These are phyloP conservation scores for Homarus gammarus DNA, from an alignment of 2,888 invertebrate species.

Conservation along the genomic window DNA sequence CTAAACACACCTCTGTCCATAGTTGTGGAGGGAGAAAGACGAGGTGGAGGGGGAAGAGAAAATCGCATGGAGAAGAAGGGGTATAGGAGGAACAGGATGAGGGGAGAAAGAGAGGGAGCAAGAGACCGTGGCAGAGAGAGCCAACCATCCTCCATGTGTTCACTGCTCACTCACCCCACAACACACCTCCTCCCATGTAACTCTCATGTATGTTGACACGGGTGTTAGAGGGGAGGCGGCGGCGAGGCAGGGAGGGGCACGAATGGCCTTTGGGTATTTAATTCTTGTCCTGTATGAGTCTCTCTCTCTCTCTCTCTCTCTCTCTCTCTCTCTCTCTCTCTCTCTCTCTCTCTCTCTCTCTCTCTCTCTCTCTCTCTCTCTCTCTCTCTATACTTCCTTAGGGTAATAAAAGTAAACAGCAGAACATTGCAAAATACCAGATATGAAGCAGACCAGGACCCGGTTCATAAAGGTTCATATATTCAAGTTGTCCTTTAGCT, in stretches of 20 bases:
- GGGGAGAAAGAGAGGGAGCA: background rate
- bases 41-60: too few species aligned
- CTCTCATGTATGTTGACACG: slow-evolving; percentile 28
- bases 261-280: background rate
- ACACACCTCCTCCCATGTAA: slow-evolving; percentile 19
- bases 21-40: too few species aligned
- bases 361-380: background rate
- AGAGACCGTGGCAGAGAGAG: background rate
- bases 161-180: background rate
- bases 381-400: background rate
- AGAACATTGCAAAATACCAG: too few species aligned
- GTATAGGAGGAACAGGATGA: background rate
- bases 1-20: too few species aligned
- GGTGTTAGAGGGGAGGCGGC: slow-evolving; percentile 28
- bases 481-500: too few species aligned
- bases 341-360: background rate
- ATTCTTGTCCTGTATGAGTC: slow-evolving; percentile 1
- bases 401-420: too few species aligned
- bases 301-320: background rate
- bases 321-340: background rate
- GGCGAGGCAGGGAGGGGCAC: background rate
- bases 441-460: too few species aligned
- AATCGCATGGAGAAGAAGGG: too few species aligned
- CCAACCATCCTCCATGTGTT: background rate
- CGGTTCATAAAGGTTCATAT: too few species aligned